Conservation (phyloP, 1,140 invertebrate genomes). For the Lithobius niger region DNA sequence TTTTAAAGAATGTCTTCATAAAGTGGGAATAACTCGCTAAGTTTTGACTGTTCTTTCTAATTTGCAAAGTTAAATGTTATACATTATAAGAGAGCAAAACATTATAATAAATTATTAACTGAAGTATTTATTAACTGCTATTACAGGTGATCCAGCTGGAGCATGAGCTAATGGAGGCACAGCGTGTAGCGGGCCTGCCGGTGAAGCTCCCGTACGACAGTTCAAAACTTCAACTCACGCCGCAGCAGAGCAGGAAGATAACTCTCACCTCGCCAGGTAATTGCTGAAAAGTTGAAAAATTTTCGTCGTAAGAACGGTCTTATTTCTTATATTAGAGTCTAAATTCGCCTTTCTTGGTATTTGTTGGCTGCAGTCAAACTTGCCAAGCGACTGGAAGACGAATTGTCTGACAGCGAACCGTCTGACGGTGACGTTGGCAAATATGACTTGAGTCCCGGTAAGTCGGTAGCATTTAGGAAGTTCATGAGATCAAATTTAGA, state of each 20-base stretch:
- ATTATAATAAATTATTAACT: background rate
- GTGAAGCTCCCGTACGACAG: conserved; percentile 60
- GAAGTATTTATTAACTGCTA: conserved; percentile 6
- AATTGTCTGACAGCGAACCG: conserved; percentile 54
- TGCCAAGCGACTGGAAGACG: conserved; percentile 38
- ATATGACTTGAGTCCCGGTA: conserved; percentile 46
- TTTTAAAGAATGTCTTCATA: too few relatives aligned
- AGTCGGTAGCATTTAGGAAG: too few relatives aligned
- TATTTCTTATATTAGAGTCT: too few relatives aligned
- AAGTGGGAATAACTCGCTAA: too few relatives aligned
- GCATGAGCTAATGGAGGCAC: conserved; percentile 59
- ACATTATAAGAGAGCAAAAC: too few relatives aligned
- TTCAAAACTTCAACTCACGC: conserved; percentile 44
- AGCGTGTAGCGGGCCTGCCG: conserved; percentile 71
- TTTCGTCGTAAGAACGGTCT: too few relatives aligned
- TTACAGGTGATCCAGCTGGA: conserved; percentile 50
- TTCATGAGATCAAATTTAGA: too few relatives aligned
- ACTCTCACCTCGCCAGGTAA: conserved; percentile 2
- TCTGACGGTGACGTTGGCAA: conserved; percentile 32
- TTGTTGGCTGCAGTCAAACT: conserved; percentile 5
- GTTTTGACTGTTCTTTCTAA: too few relatives aligned
- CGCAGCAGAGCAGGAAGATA: conserved; percentile 48
- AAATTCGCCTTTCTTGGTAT: too few relatives aligned
- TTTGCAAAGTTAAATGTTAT: too few relatives aligned
- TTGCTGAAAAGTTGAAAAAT: too few relatives aligned